These are phyloP conservation scores for Micronycteris hirsuta DNA, from an alignment of 2,113 vertebrate species.

Conservation along the genomic window DNA sequence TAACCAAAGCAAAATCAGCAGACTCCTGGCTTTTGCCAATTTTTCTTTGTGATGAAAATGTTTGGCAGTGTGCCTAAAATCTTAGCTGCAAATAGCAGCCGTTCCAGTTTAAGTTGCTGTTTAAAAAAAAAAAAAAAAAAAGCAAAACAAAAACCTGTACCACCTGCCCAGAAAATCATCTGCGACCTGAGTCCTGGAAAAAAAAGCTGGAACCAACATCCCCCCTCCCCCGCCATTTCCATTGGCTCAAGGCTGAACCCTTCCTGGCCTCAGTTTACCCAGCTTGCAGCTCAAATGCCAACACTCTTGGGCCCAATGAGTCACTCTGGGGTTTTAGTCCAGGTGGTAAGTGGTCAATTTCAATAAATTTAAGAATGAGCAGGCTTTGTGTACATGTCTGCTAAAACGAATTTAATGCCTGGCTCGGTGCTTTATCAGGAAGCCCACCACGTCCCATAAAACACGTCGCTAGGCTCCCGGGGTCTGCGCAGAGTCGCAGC, in stretches of 20 bases:
- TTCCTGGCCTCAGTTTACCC: neutral
- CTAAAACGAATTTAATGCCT: neutral
- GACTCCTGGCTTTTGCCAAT: neutral
- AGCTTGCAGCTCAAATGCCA: neutral
- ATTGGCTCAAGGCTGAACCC: rapidly evolving
- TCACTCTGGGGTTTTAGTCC: neutral
- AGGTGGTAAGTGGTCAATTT: neutral
- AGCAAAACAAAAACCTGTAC: neutral
- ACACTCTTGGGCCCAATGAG: neutral
- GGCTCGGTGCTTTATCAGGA: too few species aligned
- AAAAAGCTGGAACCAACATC: neutral
- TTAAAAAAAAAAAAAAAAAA: slow-evolving; percentile 43
- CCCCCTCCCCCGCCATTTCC: neutral
- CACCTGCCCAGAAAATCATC: neutral
- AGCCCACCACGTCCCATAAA: neutral
- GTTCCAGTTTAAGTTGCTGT: neutral
- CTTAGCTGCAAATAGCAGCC: slow-evolving; percentile 44
- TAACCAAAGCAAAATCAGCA: slow-evolving; percentile 1
- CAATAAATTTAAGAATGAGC: neutral
- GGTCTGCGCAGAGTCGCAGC: neutral
- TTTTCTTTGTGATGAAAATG: slow-evolving; percentile 44
- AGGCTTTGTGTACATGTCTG: neutral
- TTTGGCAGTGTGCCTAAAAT: neutral
- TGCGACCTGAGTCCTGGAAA: neutral
- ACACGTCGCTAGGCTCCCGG: neutral